Evolutionary conservation across 2,797 vertebrate species (phyloP), one percentile per base, ranked within the genome.

Genomic region (Eulemur albifrons): DNA sequence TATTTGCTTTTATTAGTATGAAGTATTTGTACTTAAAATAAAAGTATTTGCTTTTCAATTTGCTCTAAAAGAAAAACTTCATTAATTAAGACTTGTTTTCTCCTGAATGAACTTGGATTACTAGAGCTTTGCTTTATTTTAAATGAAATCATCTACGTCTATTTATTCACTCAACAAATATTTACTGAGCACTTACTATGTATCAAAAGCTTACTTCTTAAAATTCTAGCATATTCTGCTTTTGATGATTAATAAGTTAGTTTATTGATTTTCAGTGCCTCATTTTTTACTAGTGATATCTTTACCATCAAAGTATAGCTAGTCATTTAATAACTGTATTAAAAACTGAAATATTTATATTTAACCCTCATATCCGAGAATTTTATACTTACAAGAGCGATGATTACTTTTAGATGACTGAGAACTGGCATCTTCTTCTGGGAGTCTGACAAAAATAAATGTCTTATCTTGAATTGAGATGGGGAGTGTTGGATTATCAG

Each of bases 371-470:
- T 54, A 61, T 75, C n/a, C 80, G 1, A 93, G 21, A 79, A 25
- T 14, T 38, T 81, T 30, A 84, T 27, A 97, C 97, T 97, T 93
- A 98, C 97, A 0, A 87, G 89, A 90, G 3, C 14, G 61, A 81
- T 79, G 57, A 30, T 90, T 23, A 35, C 11, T 87, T 43, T 96
- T 43, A 25, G 94, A 73, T 13, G 25, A 91, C 91, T 96, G 97
- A 96, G 96, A 93, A 92, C 88, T 97, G 54, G 18, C 75, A 93
- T 9, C 52, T 14, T 97, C 80, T 0, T 95, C 98, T 85, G 98
- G 98, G 50, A 99, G 98, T 94, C 98, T 91, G 76, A 99, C 92
- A 75, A 98, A 98, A 98, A 99, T 98, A 92, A 99, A 99, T 52
- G 98, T 98, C 97, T 99, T 99, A 87, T 99, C 98, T 0, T 97